Conservation (phyloP, 2,797 vertebrate species). For the Oreochromis grahami region DNA sequence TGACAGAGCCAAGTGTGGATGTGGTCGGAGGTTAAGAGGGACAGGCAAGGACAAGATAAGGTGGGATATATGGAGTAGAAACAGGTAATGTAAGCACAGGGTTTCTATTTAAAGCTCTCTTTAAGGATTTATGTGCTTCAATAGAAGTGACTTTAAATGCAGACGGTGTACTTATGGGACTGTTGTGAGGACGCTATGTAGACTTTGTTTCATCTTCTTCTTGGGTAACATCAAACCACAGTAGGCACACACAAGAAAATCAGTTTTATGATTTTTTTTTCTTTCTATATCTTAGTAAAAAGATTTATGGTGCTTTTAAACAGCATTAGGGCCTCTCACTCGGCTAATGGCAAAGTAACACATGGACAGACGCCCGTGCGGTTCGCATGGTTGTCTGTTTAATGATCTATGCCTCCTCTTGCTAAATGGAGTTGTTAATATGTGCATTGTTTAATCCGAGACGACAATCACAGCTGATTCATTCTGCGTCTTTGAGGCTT, state of each 20-base stretch:
- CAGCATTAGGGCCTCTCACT: slow-evolving; percentile 17
- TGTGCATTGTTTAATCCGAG: slow-evolving; percentile 50
- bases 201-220: background rate
- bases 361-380: background rate
- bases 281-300: background rate
- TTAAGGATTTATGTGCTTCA: slow-evolving; percentile 3
- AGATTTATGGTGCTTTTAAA: background rate
- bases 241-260: background rate
- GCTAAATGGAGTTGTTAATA: slow-evolving; percentile 44
- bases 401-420: slow-evolving; percentile 24
- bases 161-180: background rate
- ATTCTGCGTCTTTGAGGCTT: slow-evolving; percentile 3
- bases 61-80: background rate
- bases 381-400: background rate
- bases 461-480: slow-evolving; percentile 24
- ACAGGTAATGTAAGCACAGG: background rate
- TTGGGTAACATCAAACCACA: background rate
- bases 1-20: slow-evolving; percentile 16
- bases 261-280: background rate
- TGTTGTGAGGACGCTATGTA: background rate
- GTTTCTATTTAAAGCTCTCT: background rate
- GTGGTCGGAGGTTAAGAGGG: background rate
- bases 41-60: background rate
- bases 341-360: background rate
- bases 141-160: background rate